Evolutionary conservation across 2,113 vertebrate species (phyloP), one percentile per base, ranked within the genome.

Genomic region (Lophius piscatorius): DNA sequence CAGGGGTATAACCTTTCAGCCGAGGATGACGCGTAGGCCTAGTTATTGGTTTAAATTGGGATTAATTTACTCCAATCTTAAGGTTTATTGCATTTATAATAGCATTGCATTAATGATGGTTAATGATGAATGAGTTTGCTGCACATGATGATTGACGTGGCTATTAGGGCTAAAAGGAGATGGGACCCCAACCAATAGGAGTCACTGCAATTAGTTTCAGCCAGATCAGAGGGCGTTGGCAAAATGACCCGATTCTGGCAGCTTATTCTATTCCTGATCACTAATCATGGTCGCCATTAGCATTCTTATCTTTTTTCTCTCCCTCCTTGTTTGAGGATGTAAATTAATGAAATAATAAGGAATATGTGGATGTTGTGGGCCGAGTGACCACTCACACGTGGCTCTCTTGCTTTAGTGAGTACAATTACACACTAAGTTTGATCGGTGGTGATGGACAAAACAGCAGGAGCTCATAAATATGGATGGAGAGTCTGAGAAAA

Each of bases 381-480:
- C 21, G 50, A 83, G 68, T 90, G 88, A 90, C 83, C 86, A 86
- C 89, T 91, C 89, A 72, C 87, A 87, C 31, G 62, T 68, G 66
- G 79, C 75, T 82, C 83, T 86, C 76, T 80, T 81, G 70, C 81
- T 78, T 88, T 86, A 57, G 85, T 50, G 70, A 81, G 84, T 76
- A 88, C 87, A 91, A 90, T 91, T 91, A 91, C 87, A 87, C 78
- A 81, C 78, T 88, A 89, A 91, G 90, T 91, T 86, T 90, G 88
- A 91, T 96, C 86, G 87, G 91, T 90, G 85, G 92, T 95, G 94
- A 95, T 94, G 95, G 95, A 96, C 95, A 94, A 93, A 96, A 94
- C 95, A 98, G 95, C 94, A 92, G 94, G 94, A 87, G 91, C 90
- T 94, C 93, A 95, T 95, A 95, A 95, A 98, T 97, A 97, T 96